These are phyloP conservation scores for Pogonognathellus flavescens DNA, from an alignment of 1,140 invertebrate genomes.

Conservation along the genomic window DNA sequence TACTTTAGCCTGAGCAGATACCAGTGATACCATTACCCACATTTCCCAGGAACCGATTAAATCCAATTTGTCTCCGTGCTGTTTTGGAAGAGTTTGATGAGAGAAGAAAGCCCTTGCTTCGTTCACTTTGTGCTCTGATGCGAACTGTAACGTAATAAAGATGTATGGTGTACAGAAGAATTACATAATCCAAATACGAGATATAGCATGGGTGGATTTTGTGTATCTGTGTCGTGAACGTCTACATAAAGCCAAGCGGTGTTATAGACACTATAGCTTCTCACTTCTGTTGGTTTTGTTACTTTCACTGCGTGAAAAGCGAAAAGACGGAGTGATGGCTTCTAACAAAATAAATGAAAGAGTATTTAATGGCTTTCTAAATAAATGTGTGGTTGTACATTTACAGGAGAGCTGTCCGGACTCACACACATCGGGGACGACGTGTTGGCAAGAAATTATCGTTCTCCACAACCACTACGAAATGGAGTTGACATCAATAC, in stretches of 20 bases:
- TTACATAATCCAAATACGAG: too few species aligned
- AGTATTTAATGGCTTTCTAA: slow-evolving; percentile 12
- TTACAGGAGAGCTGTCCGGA: slow-evolving; percentile 20
- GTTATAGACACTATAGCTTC: too few species aligned
- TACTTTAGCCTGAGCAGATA: neutral
- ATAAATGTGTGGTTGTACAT: slow-evolving; percentile 17
- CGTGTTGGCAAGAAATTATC: slow-evolving; percentile 52
- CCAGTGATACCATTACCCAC: slow-evolving; percentile 10
- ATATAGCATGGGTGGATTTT: too few species aligned
- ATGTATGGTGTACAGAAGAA: neutral
- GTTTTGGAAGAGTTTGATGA: neutral
- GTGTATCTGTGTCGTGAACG: too few species aligned
- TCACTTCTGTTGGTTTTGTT: too few species aligned
- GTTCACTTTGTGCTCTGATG: neutral
- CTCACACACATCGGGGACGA: slow-evolving; percentile 50
- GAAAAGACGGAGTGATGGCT: neutral
- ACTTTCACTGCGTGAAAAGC: neutral
- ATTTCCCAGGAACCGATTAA: slow-evolving; percentile 26
- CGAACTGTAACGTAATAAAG: neutral
- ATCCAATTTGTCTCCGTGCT: slow-evolving; percentile 17
- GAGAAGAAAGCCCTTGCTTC: neutral
- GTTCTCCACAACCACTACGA: slow-evolving; percentile 58
- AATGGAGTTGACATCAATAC: slow-evolving; percentile 42
- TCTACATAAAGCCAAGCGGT: too few species aligned
- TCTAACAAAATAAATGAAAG: neutral